Conservation (phyloP, 2,113 vertebrate species). For the Pollachius pollachius region DNA sequence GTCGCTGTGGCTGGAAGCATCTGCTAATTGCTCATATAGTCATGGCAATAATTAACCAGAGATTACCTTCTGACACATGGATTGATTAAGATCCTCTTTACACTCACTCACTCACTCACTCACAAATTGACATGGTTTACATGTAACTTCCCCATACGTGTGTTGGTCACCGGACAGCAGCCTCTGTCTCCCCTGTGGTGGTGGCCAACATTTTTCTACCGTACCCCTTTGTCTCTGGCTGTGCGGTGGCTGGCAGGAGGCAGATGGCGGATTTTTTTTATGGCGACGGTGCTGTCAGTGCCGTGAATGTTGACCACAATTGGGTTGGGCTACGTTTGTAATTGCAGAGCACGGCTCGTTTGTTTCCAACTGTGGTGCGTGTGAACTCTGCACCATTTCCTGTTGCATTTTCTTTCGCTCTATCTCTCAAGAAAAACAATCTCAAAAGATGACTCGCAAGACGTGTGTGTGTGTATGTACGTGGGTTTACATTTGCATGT, state of each 20-base stretch:
- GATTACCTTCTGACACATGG: too few relatives aligned
- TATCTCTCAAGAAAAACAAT: too few relatives aligned
- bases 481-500: not conserved
- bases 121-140: not conserved
- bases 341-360: constrained; percentile 44
- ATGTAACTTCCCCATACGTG: too few relatives aligned
- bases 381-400: constrained; percentile 49
- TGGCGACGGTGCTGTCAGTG: constrained; percentile 25
- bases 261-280: constrained; percentile 29
- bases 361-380: constrained; percentile 40
- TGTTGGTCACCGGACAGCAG: not conserved
- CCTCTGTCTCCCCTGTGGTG: not conserved
- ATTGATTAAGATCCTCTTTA: too few relatives aligned
- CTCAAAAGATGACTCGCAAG: too few relatives aligned
- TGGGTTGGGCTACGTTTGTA: constrained; percentile 44
- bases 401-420: constrained; percentile 27
- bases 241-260: constrained; percentile 22
- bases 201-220: constrained; percentile 25
- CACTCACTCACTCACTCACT: not conserved
- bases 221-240: constrained; percentile 5
- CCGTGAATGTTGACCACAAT: constrained; percentile 48
- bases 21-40: too few relatives aligned
- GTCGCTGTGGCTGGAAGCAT: too few relatives aligned
- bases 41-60: too few relatives aligned
- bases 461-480: not conserved